Base-by-base conservation (phyloP, 1,140 invertebrate species). In the Drosophila mojavensis region DNA sequence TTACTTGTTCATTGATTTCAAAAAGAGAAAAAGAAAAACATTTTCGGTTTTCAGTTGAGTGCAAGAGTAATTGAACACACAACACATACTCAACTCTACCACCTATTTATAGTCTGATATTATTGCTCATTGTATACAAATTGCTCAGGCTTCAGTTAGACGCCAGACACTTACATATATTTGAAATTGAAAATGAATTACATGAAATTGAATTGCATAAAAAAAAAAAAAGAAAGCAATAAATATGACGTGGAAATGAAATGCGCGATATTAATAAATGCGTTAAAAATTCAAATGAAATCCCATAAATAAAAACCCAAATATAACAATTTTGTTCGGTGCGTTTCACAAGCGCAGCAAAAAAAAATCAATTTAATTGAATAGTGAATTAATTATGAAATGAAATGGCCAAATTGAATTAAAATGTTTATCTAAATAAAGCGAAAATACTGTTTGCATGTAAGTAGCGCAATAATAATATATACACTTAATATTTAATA, bases 371-470 rank as follows among this genome's bases (percentile, higher is more conserved):
- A 72, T 75, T 67, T 43, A 79, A 79, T 86, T 81, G 47, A 64
- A 74, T 62, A 63, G 53, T 26, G 20, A 28, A 33, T 68, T n/a
- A 28, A 9, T 54, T 47, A 62, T 6, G 11, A 75, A 48, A n/a
- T 33, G 17, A 63, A 78, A 82, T 59, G 76, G 83, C 83, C 79
- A 88, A 88, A 83, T 61, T 75, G n/a, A 80, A 78, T 48, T 78
- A 67, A 61, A 64, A 72, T 59, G 65, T 68, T 64, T 64, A 71
- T 50, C 63, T 28, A 62, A 68, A 39, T 43, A 53, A 79, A 80
- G 50, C 36, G 65, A 67, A 50, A 70, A 54, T 82, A 77, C 58
- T 20, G 60, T 88, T 58, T 78, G 77, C 83, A 88, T 89, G 77
- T 89, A 88, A 88, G 79, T 88, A 88, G 79, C 69, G 76, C 83